A percentile compares a stretch with the other conserved stretches of the same genome.
phyloP scores from a whole-genome alignment of 1,140 invertebrate genomes.

The Drosophila auraria region DNA sequence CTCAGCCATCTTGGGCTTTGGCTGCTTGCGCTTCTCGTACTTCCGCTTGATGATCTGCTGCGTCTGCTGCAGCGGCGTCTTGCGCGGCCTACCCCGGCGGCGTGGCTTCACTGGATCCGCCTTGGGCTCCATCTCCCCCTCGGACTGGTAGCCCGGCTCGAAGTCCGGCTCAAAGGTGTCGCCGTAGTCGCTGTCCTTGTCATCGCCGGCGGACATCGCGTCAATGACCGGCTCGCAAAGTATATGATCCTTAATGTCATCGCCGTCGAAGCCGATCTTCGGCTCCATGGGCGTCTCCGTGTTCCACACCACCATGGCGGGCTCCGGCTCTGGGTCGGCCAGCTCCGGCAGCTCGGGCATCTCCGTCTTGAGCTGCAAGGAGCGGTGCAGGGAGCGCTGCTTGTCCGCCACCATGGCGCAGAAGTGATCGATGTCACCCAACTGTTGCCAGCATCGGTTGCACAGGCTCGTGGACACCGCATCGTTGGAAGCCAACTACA shows the following conservation, averaged over 20 bases:
- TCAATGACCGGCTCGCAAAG: slow-evolving; percentile 73
- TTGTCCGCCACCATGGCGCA: slow-evolving; percentile 66
- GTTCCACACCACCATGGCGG: slow-evolving; percentile 68
- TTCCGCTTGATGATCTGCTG: slow-evolving; percentile 44
- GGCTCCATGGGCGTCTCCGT: slow-evolving; percentile 57
- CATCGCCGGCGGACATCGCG: slow-evolving; percentile 37
- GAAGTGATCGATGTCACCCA: slow-evolving; percentile 61
- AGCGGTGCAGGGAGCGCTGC: slow-evolving; percentile 48
- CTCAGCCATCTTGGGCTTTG: slow-evolving; percentile 12
- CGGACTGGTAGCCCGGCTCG: slow-evolving; percentile 8
- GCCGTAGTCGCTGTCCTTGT: slow-evolving; percentile 17
- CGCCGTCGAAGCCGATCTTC: slow-evolving; percentile 46
- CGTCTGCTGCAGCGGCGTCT: slow-evolving; percentile 32
- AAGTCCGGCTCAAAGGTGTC: slow-evolving; percentile 45
- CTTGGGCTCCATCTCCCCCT: background rate
- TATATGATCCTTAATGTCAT: slow-evolving; percentile 70
- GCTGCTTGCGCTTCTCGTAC: slow-evolving; percentile 40
- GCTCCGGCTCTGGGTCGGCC: slow-evolving; percentile 62
- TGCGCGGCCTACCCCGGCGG: slow-evolving; percentile 29
- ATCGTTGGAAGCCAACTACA: slow-evolving; percentile 38
- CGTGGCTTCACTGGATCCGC: slow-evolving; percentile 30
- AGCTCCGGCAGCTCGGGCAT: slow-evolving; percentile 56
- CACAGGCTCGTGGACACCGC: slow-evolving; percentile 60
- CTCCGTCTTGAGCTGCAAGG: slow-evolving; percentile 58
- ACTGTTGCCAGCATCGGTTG: slow-evolving; percentile 54